Percentiles rank a stretch among this genome's conserved stretches.
Evolutionary conservation across 2,888 invertebrate genomes (phyloP).

Genomic region (Philaethria dido): DNA sequence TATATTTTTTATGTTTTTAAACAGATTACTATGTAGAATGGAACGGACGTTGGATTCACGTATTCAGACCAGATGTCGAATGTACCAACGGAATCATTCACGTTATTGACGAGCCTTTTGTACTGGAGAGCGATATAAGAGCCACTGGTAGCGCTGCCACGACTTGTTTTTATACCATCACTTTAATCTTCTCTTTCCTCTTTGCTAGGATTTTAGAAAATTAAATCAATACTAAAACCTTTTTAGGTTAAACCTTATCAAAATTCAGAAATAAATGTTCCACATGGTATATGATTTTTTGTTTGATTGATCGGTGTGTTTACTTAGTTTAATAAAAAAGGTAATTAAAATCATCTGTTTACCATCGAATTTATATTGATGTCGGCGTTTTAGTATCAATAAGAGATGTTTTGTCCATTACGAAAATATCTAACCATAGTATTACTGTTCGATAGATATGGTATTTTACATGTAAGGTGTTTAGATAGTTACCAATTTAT

Average conservation of each 20-base stretch:
- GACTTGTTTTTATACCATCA: constrained; percentile 52
- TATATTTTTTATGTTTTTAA: background rate
- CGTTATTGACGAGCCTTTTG: constrained; percentile 94
- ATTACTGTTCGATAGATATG: constrained; percentile 35
- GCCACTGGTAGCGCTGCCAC: constrained; percentile 83
- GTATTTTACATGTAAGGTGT: constrained; percentile 34
- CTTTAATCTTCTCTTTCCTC: constrained; percentile 58
- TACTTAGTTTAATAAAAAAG: constrained; percentile 16
- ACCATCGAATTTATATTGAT: constrained; percentile 34
- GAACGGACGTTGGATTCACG: constrained; percentile 92
- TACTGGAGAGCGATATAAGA: constrained; percentile 92
- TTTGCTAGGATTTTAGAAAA: constrained; percentile 65
- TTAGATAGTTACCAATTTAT: constrained; percentile 45
- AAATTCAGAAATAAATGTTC: background rate
- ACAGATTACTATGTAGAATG: constrained; percentile 93
- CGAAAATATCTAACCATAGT: constrained; percentile 34
- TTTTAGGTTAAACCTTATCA: constrained; percentile 4
- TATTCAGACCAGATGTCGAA: constrained; percentile 95
- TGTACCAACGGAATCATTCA: constrained; percentile 98
- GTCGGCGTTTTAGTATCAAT: constrained; percentile 16
- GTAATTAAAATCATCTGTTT: constrained; percentile 22
- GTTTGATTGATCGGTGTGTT: constrained; percentile 14
- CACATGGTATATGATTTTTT: constrained; percentile 3
- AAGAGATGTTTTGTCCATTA: constrained; percentile 37
- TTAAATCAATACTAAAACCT: constrained; percentile 48